phyloP scores from a whole-genome alignment of 2,888 invertebrate genomes.

The Lepeophtheirus nordmannii region DNA sequence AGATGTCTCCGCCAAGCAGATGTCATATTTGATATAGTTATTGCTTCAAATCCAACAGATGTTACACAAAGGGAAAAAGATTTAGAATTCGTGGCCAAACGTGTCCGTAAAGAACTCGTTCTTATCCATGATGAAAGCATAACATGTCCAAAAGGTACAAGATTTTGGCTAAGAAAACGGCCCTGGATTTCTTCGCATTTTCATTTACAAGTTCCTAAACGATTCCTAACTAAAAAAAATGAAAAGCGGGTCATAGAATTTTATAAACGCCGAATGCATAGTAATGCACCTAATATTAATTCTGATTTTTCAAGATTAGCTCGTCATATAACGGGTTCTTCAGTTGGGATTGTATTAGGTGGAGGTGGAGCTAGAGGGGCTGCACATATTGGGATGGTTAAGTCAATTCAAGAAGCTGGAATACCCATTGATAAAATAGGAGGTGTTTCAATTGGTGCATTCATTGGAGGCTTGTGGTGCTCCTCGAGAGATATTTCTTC shows the following conservation, averaged over 20 bases:
- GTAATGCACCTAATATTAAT: conserved; percentile 45
- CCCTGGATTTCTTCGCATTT: conserved; percentile 96
- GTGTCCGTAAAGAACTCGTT: conserved; percentile 61
- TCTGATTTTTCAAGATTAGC: conserved; percentile 93
- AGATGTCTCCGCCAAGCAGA: conserved; percentile 91
- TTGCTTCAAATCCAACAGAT: neutral
- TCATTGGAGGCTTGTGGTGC: conserved; percentile 96
- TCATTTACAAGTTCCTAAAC: conserved; percentile 81
- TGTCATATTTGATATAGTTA: conserved; percentile 56
- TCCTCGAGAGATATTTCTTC: conserved; percentile 77
- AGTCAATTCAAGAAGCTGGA: conserved; percentile 55
- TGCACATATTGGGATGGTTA: conserved; percentile 92
- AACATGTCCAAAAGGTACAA: conserved; percentile 61
- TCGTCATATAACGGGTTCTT: conserved; percentile 86
- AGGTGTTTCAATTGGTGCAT: conserved; percentile 93
- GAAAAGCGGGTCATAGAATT: neutral
- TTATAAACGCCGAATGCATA: conserved; percentile 1
- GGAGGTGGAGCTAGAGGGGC: conserved; percentile 96
- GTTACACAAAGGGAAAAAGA: conserved; percentile 19
- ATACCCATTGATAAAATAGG: conserved; percentile 99
- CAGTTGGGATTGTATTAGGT: conserved; percentile 92
- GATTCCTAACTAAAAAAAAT: conserved; percentile 52
- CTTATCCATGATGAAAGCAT: conserved; percentile 58
- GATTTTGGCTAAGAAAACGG: conserved; percentile 89
- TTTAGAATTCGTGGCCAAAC: neutral